phyloP scores from a whole-genome alignment of 2,113 vertebrate species.

The Muscicapa adusta region DNA sequence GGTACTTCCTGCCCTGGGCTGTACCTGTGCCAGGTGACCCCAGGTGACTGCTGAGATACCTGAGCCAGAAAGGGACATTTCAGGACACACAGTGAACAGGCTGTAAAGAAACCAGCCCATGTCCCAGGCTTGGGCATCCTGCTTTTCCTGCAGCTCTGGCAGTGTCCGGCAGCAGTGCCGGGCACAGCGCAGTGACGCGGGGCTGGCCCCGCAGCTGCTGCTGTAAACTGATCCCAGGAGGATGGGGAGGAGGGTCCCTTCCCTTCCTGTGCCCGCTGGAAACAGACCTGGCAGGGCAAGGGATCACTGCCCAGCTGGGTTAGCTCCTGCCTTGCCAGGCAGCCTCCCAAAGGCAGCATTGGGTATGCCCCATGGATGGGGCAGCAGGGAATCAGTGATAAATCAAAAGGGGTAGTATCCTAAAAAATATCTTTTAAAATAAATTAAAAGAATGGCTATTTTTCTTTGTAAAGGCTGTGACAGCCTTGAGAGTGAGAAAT shows the following conservation, averaged over 20 bases:
- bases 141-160: not conserved
- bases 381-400: not conserved
- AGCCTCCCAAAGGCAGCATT: not conserved
- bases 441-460: not conserved
- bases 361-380: not conserved
- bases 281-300: not conserved
- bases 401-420: not conserved
- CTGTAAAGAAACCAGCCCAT: not conserved
- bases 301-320: not conserved
- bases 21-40: not conserved
- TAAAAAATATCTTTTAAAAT: not conserved
- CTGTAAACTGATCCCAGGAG: not conserved
- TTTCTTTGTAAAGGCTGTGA: not conserved
- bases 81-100: not conserved
- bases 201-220: not conserved
- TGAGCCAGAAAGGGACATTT: not conserved
- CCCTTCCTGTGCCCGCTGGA: not conserved
- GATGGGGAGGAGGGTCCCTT: not conserved
- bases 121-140: not conserved
- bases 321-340: not conserved
- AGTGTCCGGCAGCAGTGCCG: not conserved
- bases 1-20: not conserved
- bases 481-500: not conserved
- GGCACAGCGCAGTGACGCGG: fast-evolving
- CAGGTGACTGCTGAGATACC: not conserved